These are phyloP conservation scores for Agriopis leucophaearia DNA, from an alignment of 2,888 invertebrate genomes.

Conservation along the genomic window DNA sequence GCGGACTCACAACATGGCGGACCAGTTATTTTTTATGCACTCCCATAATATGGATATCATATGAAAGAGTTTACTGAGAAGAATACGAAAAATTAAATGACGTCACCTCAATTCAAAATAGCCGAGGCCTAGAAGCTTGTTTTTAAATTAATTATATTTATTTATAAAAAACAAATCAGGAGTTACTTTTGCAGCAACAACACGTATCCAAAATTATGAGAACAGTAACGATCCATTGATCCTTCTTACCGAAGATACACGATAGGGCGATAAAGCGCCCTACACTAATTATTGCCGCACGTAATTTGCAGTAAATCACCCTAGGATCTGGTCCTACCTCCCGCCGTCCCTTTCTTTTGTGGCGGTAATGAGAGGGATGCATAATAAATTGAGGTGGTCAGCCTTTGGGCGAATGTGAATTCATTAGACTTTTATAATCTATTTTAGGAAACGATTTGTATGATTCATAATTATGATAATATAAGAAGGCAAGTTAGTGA, in stretches of 20 bases:
- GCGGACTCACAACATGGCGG: too few relatives aligned
- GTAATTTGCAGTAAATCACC: slow-evolving; percentile 45
- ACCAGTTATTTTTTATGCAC: too few relatives aligned
- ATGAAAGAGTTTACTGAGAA: too few relatives aligned
- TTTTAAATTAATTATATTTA: too few relatives aligned
- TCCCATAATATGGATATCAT: too few relatives aligned
- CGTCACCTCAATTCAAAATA: too few relatives aligned
- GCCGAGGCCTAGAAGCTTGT: too few relatives aligned
- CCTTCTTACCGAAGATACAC: slow-evolving; percentile 26
- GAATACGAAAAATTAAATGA: too few relatives aligned
- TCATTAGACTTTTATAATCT: slow-evolving; percentile 14
- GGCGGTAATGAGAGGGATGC: slow-evolving; percentile 42
- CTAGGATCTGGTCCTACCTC: slow-evolving; percentile 27
- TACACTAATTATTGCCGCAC: slow-evolving; percentile 35
- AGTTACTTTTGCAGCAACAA: not conserved
- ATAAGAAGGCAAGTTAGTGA: not conserved
- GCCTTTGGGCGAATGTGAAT: slow-evolving; percentile 17
- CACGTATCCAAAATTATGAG: slow-evolving; percentile 14
- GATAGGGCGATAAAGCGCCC: slow-evolving; percentile 25
- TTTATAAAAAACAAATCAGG: not conserved
- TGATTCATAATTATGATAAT: not conserved
- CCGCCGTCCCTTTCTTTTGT: slow-evolving; percentile 37
- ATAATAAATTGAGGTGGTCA: slow-evolving; percentile 35
- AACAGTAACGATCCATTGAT: slow-evolving; percentile 21
- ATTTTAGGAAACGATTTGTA: slow-evolving; percentile 12